Evolutionary conservation across 2,113 vertebrate species (phyloP).

Genomic region (Sinocyclocheilus anophthalmus): DNA sequence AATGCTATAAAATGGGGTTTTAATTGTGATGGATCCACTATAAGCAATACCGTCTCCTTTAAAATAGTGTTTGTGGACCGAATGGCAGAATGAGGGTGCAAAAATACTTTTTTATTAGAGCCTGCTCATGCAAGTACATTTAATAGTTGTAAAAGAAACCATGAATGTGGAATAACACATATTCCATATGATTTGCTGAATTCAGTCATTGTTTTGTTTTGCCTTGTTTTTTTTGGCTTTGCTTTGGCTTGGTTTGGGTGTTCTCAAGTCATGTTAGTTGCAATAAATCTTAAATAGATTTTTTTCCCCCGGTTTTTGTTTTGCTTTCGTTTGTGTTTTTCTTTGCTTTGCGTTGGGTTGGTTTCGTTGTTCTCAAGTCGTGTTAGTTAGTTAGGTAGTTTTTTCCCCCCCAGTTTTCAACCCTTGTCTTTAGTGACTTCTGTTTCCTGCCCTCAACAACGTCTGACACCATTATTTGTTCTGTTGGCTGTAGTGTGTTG

Average conservation of each 20-base stretch:
- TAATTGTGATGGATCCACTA: conserved; percentile 2
- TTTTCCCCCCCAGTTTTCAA: background rate
- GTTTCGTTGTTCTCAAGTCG: too few relatives aligned
- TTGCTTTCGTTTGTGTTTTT: too few relatives aligned
- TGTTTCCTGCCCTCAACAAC: background rate
- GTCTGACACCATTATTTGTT: conserved; percentile 12
- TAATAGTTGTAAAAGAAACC: background rate
- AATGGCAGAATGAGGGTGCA: background rate
- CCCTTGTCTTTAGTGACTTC: background rate
- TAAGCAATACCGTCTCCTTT: background rate
- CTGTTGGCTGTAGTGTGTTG: conserved; percentile 4
- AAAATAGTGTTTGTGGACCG: background rate
- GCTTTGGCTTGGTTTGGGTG: too few relatives aligned
- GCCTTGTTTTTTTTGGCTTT: too few relatives aligned
- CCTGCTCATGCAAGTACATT: background rate
- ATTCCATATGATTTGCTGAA: background rate
- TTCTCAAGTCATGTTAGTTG: background rate
- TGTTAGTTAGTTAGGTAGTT: too few relatives aligned
- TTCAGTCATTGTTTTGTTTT: background rate
- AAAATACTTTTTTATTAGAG: too few relatives aligned
- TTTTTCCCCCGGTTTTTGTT: too few relatives aligned
- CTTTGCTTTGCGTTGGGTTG: too few relatives aligned
- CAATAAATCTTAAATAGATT: background rate
- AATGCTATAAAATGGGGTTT: background rate
- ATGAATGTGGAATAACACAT: background rate